Conservation (phyloP, 1,140 invertebrate genomes). For the Drosophila ambigua region DNA sequence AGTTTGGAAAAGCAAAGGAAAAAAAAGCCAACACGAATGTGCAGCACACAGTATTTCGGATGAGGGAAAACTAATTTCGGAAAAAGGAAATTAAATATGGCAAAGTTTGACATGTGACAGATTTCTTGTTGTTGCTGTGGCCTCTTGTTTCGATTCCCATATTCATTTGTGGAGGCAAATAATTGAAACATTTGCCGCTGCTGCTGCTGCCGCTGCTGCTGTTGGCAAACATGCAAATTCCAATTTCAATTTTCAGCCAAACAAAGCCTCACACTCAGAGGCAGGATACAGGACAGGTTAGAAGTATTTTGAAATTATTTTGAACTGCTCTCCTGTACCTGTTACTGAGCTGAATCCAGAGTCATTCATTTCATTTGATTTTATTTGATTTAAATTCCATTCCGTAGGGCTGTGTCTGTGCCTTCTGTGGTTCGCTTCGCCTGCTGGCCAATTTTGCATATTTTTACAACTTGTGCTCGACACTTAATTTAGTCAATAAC, state of each 20-base stretch:
- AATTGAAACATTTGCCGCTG: slow-evolving; percentile 68
- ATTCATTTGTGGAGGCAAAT: slow-evolving; percentile 58
- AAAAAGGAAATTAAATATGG: slow-evolving; percentile 82
- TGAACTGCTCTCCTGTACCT: slow-evolving; percentile 17
- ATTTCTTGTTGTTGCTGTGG: slow-evolving; percentile 57
- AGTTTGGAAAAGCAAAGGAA: slow-evolving; percentile 24
- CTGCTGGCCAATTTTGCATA: slow-evolving; percentile 52
- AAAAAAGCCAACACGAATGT: slow-evolving; percentile 45
- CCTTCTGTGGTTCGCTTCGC: slow-evolving; percentile 26
- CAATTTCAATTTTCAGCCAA: slow-evolving; percentile 57
- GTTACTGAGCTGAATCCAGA: slow-evolving; percentile 5
- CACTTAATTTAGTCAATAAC: slow-evolving; percentile 80
- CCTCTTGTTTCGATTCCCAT: slow-evolving; percentile 69
- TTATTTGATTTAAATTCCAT: slow-evolving; percentile 45
- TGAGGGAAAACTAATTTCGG: slow-evolving; percentile 77
- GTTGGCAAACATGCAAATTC: slow-evolving; percentile 40
- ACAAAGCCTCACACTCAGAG: slow-evolving; percentile 33
- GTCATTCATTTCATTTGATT: slow-evolving; percentile 54
- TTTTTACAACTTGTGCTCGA: slow-evolving; percentile 54
- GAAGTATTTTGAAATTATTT: slow-evolving; percentile 32
- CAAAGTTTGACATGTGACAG: slow-evolving; percentile 79
- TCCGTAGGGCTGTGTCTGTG: slow-evolving; percentile 1
- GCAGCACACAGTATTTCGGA: slow-evolving; percentile 66
- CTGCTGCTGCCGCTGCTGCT: slow-evolving; percentile 14
- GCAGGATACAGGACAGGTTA: slow-evolving; percentile 21